Evolutionary conservation across 2,113 vertebrate genomes (phyloP), one percentile per base, ranked within the genome.

Genomic region (Heterotilapia buettikoferi): DNA sequence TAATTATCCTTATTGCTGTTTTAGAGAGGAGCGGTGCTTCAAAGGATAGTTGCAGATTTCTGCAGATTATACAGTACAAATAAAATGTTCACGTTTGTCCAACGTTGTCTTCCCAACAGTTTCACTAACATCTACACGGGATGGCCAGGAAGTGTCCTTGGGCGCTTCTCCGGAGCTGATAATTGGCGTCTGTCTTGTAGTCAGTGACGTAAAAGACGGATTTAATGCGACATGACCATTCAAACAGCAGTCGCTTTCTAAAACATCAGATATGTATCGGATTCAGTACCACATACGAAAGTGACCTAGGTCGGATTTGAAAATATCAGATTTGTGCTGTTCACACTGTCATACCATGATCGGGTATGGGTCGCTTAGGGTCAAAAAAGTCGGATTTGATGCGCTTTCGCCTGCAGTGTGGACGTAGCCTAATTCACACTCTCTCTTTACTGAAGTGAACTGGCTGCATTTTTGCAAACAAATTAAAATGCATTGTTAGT

Each of bases 91-190:
- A 26, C 1, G 6, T 56, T 56, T 56, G 0, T 56, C 21, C 54
- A 56, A 56, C 4, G 1, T 56, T 26, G 54, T 26, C 11, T 56
- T 56, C 2, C 1, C 11, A 56, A 14, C 21, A 14, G 0, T 56
- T 56, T 56, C 21, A 13, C 53, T 56, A 0, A 56, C 2, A 56
- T 56, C 53, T 56, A 56, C 11, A 24, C 11, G 0, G 53, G 2
- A 13, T 26, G 21, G 21, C 21, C 11, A 26, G 54, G 0, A 56
- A 56, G 54, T 21, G 4, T 24, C 1, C 21, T 13, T 3, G 6
- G 21, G 1, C 2, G 0, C 6, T 26, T 57, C 54, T 57, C 54
- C 2, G 2, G 54, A 0, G 21, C 21, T 26, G 54, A 0, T 57
- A 57, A 57, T 26, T 57, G 24, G 21, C 6, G 0, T 26, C 54